Evolutionary conservation across 2,888 invertebrate species (phyloP), one percentile per base, ranked within the genome.

Genomic region (Scelioninae gen. 1): DNA sequence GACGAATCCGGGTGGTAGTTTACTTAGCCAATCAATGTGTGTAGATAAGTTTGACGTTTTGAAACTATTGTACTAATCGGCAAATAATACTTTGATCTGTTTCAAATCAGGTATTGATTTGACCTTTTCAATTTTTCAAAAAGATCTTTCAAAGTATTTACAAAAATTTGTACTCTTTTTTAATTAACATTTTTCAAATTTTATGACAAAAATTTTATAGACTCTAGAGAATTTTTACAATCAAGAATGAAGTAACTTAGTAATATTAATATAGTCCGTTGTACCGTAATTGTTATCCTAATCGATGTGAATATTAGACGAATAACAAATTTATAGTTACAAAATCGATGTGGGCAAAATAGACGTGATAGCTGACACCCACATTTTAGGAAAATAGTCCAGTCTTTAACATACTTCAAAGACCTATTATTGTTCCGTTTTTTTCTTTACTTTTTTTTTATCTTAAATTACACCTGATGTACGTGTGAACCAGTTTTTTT

Each of bases 401-500:
- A 74, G 62, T 82, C 69, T 77, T 74, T 29, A 68, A 78, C 11
- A 63, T 78, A 65, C 71, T 63, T 75, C 65, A 56, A 79, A 79
- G 47, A 75, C 65, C 34, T 43, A 55, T 66, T 75, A 49, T 75
- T 63, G n/a, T 77, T 68, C 11, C 45, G 23, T 60, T 77, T 38
- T 74, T 69, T 15, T 75, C 34, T 34, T 45, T 47, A 11, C 11
- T 5, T 31, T 62, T 55, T 60, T 63, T 31, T 63, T 13, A n/a
- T 45, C 23, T 32, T 43, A n/a, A 69, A 53, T 63, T 77, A 78
- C 65, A 79, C 78, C 78, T 40, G 71, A 77, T 55, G 81, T 84
- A 75, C 81, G 78, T 78, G 83, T 74, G 68, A 81, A 84, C 66
- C 49, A 65, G 51, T 53, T 74, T 62, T 74, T 53, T 81, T 65